phyloP scores from a whole-genome alignment of 2,797 vertebrate species.

The Rousettus madagascariensis region DNA sequence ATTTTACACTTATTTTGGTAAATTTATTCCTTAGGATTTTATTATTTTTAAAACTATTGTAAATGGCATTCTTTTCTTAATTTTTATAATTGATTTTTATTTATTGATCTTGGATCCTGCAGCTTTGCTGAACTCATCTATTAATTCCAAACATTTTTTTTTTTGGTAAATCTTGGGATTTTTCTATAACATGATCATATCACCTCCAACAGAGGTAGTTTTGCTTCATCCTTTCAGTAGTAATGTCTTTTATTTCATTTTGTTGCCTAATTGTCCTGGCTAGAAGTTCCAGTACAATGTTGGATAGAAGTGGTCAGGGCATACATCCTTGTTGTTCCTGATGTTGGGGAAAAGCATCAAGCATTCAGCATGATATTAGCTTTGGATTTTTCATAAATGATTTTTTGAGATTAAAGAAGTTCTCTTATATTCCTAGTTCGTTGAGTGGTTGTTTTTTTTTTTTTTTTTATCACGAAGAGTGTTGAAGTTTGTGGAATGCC shows the following conservation, averaged over 20 bases:
- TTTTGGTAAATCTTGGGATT: not conserved
- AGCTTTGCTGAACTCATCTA: not conserved
- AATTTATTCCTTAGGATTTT: constrained; percentile 7
- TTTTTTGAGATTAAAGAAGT: not conserved
- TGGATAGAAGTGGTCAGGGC: not conserved
- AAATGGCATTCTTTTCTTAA: not conserved
- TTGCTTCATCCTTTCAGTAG: not conserved
- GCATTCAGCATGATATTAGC: not conserved
- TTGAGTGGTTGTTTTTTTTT: not conserved
- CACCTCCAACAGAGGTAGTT: not conserved
- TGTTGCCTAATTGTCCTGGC: not conserved
- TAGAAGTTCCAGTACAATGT: not conserved
- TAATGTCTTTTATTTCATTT: not conserved
- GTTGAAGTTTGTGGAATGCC: not conserved
- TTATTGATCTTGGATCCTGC: not conserved
- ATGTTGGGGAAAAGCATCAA: not conserved
- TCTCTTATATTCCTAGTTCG: not conserved
- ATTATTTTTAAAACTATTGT: not conserved
- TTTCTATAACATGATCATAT: not conserved
- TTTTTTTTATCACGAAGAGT: not conserved
- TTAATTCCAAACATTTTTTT: not conserved
- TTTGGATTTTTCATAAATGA: not conserved
- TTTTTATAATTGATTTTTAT: not conserved
- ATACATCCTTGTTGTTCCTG: not conserved
- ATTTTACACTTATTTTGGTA: not conserved